Percentiles rank a stretch among this genome's conserved stretches.
phyloP scores from a whole-genome alignment of 2,113 vertebrate species.

The Tinamus guttatus region DNA sequence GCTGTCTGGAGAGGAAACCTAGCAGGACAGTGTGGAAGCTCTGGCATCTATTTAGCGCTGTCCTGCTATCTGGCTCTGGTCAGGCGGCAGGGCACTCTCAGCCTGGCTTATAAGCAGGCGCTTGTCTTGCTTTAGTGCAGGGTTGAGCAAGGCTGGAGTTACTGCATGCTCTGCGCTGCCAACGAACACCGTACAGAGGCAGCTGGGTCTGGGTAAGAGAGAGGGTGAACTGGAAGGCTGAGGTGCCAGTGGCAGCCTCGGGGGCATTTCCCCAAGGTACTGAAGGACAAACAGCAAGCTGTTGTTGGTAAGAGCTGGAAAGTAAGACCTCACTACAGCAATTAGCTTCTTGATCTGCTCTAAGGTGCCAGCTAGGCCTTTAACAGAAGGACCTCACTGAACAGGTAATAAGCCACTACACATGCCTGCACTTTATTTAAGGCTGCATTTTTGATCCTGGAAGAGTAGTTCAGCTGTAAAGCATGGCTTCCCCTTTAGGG shows the following conservation, averaged over 20 bases:
- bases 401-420: neutral
- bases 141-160: constrained; percentile 11
- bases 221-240: constrained; percentile 59
- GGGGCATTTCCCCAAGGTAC: constrained; percentile 37
- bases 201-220: constrained; percentile 36
- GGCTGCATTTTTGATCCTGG: neutral
- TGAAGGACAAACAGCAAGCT: constrained; percentile 23
- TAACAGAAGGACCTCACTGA: neutral
- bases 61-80: constrained; percentile 36
- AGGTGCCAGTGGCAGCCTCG: constrained; percentile 50
- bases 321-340: neutral
- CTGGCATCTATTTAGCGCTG: constrained; percentile 2
- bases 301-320: neutral
- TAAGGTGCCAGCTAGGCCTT: neutral
- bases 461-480: neutral
- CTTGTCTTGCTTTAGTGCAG: neutral
- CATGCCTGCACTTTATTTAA: neutral
- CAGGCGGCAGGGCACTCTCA: neutral
- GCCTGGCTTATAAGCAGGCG: neutral
- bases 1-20: constrained; percentile 25
- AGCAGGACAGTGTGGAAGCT: neutral
- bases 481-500: neutral
- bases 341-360: neutral
- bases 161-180: constrained; percentile 32
- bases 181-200: constrained; percentile 62